Evolutionary conservation across 1,140 invertebrate genomes (phyloP), one percentile per base, ranked within the genome.

Genomic region (Procambarus clarkii): DNA sequence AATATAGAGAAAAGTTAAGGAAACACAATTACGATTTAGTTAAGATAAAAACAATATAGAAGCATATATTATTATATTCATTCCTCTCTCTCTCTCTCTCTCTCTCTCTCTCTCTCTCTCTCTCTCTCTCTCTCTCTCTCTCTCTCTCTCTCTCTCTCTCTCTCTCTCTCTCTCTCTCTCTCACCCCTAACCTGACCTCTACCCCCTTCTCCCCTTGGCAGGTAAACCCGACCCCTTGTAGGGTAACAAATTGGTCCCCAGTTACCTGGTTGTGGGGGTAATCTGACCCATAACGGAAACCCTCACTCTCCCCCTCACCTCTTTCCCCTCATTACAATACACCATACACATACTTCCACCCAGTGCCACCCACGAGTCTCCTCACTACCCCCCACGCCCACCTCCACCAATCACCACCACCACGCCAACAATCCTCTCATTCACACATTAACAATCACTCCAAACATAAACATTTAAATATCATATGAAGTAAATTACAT

Each of bases 241-340:
- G 18, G 79, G 79, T 81, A 54, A 81, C 79, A 81, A 81, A 81
- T 81, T 81, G 79, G 48, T 81, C 50, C 24, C 58, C n/a, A 81
- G 79, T 58, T n/a, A 50, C 48, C 15, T 34, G 48, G 8, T 18
- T 81, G 79, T 45, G 79, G 46, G 34, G 3, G n/a, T 24, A 34
- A n/a, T 4, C 69, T 0, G 7, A 5, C 7, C 69, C 8, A 34
- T 34, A 74, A n/a, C 4, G 15, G 15, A n/a, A 24, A n/a, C 69
- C n/a, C 7, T 11, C 69, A 5, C 24, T 21, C n/a, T 34, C n/a
- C 69, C 60, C 60, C 60, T 64, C 69, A 74, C 69, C 69, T 74
- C n/a, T 2, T 34, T 7, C n/a, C 21, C 24, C 24, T 34, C n/a
- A 2, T 74, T 9, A 24, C 8, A n/a, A 4, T 74, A 8, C 24